Evolutionary conservation across 2,797 vertebrate species (phyloP), one percentile per base, ranked within the genome.

Genomic region (Platalea minor): DNA sequence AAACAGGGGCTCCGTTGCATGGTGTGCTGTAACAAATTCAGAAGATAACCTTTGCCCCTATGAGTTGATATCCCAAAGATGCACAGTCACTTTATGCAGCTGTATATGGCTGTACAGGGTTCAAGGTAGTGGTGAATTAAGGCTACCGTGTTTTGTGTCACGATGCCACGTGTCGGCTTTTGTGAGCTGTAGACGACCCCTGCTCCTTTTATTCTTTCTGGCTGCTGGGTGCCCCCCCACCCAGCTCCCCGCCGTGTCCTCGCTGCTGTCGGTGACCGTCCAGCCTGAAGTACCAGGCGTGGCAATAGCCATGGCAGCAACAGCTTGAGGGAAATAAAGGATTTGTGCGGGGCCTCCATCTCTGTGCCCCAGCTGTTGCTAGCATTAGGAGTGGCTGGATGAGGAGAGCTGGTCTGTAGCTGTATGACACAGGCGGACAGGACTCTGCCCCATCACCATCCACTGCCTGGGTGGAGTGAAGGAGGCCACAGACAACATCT

Each of bases 361-460:
- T n/a, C 59, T 8, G 11, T 41, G n/a, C 7, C 29, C 37, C 0
- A 2, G n/a, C n/a, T 25, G 37, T 37, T 31, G 15, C 37, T n/a
- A 7, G 20, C 4, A 4, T 35, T 24, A 23, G 57, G n/a, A 29
- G 51, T 5, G 23, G 39, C 64, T 54, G 46, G 65, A 20, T 7
- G 7, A 67, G 77, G 64, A 61, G 59, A 39, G 31, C 57, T 33
- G 79, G 21, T 51, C 68, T 20, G 16, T 14, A 41, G 51, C 33
- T 2, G 0, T 13, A 9, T 17, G 85, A 29, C 0, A 0, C 10
- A 17, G 45, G 37, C 2, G 13, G n/a, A 48, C 1, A 4, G 50
- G 56, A 16, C 74, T 17, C 31, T 50, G 16, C 33, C 17, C 57
- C 3, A 1, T 48, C 68, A 37, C 68, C 51, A 5, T 39, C 77